These are phyloP conservation scores for Watsonalla binaria DNA, from an alignment of 2,888 invertebrate genomes.

Conservation along the genomic window DNA sequence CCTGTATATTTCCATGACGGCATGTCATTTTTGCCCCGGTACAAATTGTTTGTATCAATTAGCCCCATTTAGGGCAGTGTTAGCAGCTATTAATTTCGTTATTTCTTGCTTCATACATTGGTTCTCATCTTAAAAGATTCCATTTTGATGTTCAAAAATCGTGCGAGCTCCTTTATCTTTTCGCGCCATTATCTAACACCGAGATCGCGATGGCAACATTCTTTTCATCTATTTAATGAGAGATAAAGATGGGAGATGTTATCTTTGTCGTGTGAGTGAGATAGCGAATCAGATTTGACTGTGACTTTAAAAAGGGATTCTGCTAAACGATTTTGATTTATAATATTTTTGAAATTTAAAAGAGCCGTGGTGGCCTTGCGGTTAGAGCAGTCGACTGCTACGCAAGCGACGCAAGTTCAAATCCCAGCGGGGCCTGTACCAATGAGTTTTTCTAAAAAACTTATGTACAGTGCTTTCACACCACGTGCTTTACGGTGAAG, in stretches of 20 bases:
- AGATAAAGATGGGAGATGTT: too few species aligned
- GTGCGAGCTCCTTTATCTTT: neutral
- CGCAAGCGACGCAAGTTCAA: too few species aligned
- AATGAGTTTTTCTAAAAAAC: too few species aligned
- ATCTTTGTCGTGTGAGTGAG: neutral
- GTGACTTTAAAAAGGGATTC: too few species aligned
- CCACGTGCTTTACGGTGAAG: too few species aligned
- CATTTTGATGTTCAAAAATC: neutral
- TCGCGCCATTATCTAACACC: neutral
- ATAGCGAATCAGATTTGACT: neutral
- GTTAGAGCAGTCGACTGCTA: too few species aligned
- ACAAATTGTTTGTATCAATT: constrained; percentile 39
- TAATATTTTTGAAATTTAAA: too few species aligned
- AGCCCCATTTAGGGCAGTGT: constrained; percentile 33
- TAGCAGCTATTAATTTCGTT: constrained; percentile 20
- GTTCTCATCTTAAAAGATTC: neutral
- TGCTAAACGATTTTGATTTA: too few species aligned
- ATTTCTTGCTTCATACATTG: constrained; percentile 12
- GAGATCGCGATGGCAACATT: neutral
- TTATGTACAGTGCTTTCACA: too few species aligned
- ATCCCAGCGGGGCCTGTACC: too few species aligned
- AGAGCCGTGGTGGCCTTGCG: too few species aligned
- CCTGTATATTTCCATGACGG: constrained; percentile 29
- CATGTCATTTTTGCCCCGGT: constrained; percentile 37
- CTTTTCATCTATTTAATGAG: neutral